A percentile compares a stretch with the other conserved stretches of the same genome.
These are phyloP conservation scores for Dermatemys mawii DNA, from an alignment of 2,113 vertebrate species.

Conservation along the genomic window DNA sequence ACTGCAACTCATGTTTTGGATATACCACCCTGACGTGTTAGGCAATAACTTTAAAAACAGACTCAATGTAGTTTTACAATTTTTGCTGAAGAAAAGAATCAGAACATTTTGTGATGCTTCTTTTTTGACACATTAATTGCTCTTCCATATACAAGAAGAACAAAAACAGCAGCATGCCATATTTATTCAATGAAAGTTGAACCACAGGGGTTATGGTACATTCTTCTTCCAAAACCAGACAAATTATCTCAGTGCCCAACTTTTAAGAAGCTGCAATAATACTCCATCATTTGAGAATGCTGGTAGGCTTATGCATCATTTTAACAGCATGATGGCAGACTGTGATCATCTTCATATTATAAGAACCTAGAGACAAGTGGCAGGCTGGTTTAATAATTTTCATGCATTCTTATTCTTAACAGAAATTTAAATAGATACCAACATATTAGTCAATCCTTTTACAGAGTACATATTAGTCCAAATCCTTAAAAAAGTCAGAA, in stretches of 20 bases:
- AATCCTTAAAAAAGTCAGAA: background rate
- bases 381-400: constrained; percentile 78
- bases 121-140: constrained; percentile 84
- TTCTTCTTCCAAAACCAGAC: constrained; percentile 81
- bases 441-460: background rate
- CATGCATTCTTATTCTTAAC: constrained; percentile 64
- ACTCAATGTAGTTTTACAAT: constrained; percentile 69
- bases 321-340: constrained; percentile 85
- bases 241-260: constrained; percentile 86
- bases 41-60: constrained; percentile 72
- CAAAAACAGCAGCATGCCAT: constrained; percentile 79
- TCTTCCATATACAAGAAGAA: constrained; percentile 75
- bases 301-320: constrained; percentile 82
- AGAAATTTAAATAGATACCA: constrained; percentile 73
- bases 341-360: constrained; percentile 83
- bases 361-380: constrained; percentile 81
- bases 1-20: constrained; percentile 64
- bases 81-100: constrained; percentile 67
- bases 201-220: constrained; percentile 79
- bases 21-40: constrained; percentile 63
- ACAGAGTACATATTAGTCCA: constrained; percentile 17
- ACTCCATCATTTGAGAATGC: constrained; percentile 82
- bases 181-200: constrained; percentile 83
- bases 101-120: constrained; percentile 76
- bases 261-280: constrained; percentile 84